Conservation (phyloP, 2,797 vertebrate species). For the Synanceia verrucosa region DNA sequence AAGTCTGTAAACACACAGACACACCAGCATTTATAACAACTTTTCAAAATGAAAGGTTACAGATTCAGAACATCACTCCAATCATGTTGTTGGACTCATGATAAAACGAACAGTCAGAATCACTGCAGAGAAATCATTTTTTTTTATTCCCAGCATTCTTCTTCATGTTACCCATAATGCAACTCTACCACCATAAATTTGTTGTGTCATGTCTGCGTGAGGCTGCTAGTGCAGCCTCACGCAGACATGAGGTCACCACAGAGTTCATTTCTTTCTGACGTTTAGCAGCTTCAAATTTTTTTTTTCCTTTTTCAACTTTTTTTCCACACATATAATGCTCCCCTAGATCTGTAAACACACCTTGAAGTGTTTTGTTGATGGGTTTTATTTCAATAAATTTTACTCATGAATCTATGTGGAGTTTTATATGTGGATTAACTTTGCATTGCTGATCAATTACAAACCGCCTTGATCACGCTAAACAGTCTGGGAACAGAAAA, state of each 20-base stretch:
- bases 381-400: not conserved
- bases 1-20: not conserved
- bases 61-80: not conserved
- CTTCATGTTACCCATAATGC: not conserved
- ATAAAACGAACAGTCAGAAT: not conserved
- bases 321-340: too few relatives aligned
- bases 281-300: too few relatives aligned
- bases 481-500: too few relatives aligned
- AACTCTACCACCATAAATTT: too few relatives aligned
- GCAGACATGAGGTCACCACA: too few relatives aligned
- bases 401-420: not conserved
- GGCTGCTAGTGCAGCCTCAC: too few relatives aligned
- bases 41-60: not conserved
- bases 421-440: not conserved
- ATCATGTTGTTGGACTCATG: not conserved
- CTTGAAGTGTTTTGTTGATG: not conserved
- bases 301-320: too few relatives aligned
- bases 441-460: not conserved
- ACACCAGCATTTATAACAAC: not conserved
- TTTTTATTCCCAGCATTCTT: not conserved
- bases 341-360: not conserved
- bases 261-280: too few relatives aligned
- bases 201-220: too few relatives aligned
- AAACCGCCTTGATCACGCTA: too few relatives aligned
- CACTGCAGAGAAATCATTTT: fast-evolving